Conservation (phyloP, 2,888 invertebrate species). For the Drosophila neotestacea region DNA sequence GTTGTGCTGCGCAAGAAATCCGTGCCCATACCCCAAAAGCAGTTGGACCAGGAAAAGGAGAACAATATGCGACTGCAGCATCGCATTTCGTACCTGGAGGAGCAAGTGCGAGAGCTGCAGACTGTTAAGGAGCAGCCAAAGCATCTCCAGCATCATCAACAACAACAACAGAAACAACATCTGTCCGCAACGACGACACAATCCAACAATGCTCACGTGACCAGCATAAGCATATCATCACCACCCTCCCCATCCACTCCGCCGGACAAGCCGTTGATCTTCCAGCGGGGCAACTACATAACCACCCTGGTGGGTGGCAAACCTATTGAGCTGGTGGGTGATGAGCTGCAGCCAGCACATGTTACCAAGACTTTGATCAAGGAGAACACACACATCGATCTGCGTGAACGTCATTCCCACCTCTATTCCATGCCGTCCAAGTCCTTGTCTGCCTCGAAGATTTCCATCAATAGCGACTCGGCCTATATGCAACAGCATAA, state of each 20-base stretch:
- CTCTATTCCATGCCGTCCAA: conserved; percentile 75
- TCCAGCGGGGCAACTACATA: conserved; percentile 92
- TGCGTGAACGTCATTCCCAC: conserved; percentile 70
- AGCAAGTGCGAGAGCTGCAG: conserved; percentile 90
- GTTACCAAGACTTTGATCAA: conserved; percentile 84
- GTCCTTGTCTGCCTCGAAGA: conserved; percentile 84
- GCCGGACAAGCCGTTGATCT: conserved; percentile 88
- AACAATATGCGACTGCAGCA: conserved; percentile 94
- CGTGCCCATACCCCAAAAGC: conserved; percentile 83
- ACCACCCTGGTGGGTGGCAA: conserved; percentile 89
- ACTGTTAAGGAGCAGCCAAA: conserved; percentile 79
- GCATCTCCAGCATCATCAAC: conserved; percentile 44
- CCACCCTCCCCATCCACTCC: conserved; percentile 87
- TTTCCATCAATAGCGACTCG: conserved; percentile 85
- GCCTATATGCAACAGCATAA: conserved; percentile 77
- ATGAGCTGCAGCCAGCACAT: conserved; percentile 69
- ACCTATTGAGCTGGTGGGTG: conserved; percentile 83
- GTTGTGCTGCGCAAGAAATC: conserved; percentile 83
- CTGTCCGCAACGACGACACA: conserved; percentile 34
- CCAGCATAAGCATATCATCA: conserved; percentile 90
- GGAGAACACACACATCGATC: conserved; percentile 81
- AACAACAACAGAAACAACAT: conserved; percentile 22
- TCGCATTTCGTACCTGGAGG: conserved; percentile 95
- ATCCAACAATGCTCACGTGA: conserved; percentile 86
- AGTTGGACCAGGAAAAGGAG: conserved; percentile 86